Conservation (phyloP, 2,113 vertebrate genomes). For the Alethe diademata region DNA sequence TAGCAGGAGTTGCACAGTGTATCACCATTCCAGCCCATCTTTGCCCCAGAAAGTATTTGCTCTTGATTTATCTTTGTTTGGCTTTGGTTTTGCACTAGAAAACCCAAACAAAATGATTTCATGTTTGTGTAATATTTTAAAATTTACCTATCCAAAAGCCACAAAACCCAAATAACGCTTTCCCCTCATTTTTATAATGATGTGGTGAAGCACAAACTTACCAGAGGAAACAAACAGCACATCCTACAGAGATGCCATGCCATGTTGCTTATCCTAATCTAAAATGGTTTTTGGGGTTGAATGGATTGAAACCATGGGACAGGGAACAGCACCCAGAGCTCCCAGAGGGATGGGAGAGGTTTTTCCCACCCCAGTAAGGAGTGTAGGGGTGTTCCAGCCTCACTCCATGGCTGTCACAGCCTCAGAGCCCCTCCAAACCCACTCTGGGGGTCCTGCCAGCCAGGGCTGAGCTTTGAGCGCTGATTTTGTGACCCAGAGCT, state of each 20-base stretch:
- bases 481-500: fast-evolving
- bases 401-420: not conserved
- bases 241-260: not conserved
- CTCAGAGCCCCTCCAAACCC: not conserved
- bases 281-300: not conserved
- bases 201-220: not conserved
- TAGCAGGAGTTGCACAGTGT: not conserved
- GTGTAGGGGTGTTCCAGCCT: not conserved
- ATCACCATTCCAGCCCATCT: not conserved
- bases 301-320: not conserved
- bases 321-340: not conserved
- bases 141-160: not conserved
- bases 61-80: not conserved
- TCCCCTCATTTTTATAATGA: not conserved
- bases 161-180: not conserved
- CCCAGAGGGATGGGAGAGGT: not conserved
- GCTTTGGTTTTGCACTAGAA: not conserved
- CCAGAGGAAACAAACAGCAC: not conserved
- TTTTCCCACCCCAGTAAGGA: not conserved
- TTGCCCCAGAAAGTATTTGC: not conserved
- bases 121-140: not conserved
- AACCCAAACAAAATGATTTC: not conserved
- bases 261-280: not conserved
- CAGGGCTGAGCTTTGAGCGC: not conserved
- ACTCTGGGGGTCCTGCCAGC: not conserved